These are phyloP conservation scores for Trypoxylon attenuatum DNA, from an alignment of 2,888 invertebrate species.

Conservation along the genomic window DNA sequence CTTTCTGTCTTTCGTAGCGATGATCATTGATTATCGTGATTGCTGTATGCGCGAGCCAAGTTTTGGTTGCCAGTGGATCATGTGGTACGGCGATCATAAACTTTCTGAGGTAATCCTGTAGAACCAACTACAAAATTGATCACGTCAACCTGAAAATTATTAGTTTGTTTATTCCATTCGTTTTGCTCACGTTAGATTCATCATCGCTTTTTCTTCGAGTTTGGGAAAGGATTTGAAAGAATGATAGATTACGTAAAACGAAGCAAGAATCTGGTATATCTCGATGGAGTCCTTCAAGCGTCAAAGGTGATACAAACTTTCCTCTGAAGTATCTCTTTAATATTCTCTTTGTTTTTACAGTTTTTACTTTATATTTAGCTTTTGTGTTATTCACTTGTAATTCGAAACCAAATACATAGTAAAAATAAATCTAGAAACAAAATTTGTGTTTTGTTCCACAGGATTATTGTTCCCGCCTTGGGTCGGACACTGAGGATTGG, in stretches of 20 bases:
- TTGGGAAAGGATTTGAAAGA: constrained; percentile 56
- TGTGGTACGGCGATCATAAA: constrained; percentile 70
- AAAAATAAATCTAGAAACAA: too few relatives aligned
- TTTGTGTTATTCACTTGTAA: too few relatives aligned
- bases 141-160: too few relatives aligned
- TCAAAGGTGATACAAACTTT: constrained; percentile 50
- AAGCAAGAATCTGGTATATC: constrained; percentile 49
- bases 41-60: constrained; percentile 64
- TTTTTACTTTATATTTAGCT: too few relatives aligned
- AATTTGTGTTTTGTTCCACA: too few relatives aligned
- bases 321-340: constrained; percentile 1
- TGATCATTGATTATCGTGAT: constrained; percentile 68
- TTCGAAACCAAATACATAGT: too few relatives aligned
- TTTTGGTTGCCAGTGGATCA: constrained; percentile 68
- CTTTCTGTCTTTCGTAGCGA: constrained; percentile 47
- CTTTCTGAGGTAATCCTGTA: constrained; percentile 69
- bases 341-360: too few relatives aligned
- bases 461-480: constrained; percentile 59
- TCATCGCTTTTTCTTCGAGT: constrained; percentile 53
- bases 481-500: constrained; percentile 56
- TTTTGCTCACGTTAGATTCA: constrained; percentile 51
- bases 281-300: constrained; percentile 57
- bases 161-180: neutral
- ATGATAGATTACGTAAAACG: constrained; percentile 50
- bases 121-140: too few relatives aligned